These are phyloP conservation scores for Sitta europaea DNA, from an alignment of 2,113 vertebrate species.

Conservation along the genomic window DNA sequence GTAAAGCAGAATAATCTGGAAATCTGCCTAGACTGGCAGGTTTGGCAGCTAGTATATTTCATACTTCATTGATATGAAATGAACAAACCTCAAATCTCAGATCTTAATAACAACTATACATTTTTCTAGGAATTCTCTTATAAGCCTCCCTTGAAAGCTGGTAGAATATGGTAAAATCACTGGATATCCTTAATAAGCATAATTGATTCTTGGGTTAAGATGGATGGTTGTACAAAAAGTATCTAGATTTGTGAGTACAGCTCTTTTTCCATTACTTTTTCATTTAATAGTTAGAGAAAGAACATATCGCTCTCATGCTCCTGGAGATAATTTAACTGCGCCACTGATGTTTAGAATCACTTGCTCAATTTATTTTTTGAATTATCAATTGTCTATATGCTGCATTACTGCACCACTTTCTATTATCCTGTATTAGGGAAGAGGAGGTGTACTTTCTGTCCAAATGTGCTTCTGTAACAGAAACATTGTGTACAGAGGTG, in stretches of 20 bases:
- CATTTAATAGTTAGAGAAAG: neutral
- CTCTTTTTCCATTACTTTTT: neutral
- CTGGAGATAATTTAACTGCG: neutral
- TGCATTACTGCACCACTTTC: neutral
- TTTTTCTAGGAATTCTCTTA: neutral
- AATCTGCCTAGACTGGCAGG: neutral
- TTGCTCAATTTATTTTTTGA: neutral
- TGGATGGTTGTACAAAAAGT: neutral
- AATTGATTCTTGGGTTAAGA: neutral
- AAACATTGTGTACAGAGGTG: neutral
- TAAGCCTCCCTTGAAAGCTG: neutral
- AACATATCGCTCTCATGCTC: neutral
- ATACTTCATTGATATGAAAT: neutral
- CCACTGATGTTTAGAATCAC: neutral
- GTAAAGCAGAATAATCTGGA: neutral
- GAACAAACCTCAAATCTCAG: neutral
- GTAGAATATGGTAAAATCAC: neutral
- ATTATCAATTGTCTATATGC: neutral
- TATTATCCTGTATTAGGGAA: neutral
- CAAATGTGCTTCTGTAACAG: neutral
- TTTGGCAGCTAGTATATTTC: neutral
- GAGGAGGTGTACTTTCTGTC: neutral
- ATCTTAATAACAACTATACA: neutral
- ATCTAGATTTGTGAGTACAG: neutral
- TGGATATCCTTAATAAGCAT: neutral